Conservation (phyloP, 2,113 vertebrate genomes). For the Mirounga angustirostris region DNA sequence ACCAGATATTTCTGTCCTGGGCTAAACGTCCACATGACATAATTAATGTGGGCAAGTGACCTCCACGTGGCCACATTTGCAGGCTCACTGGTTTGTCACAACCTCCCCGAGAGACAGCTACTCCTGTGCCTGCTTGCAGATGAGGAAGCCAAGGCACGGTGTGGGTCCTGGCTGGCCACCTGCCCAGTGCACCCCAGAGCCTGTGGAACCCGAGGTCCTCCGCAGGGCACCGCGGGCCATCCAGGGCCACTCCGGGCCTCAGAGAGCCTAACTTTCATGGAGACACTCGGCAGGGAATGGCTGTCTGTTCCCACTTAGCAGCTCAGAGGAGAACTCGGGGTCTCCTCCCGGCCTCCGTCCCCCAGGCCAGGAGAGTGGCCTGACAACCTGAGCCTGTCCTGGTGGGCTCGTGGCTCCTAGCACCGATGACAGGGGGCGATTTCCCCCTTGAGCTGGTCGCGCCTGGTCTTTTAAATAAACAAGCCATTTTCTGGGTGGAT, state of each 20-base stretch:
- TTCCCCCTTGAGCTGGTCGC: neutral
- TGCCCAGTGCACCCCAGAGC: neutral
- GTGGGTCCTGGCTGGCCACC: neutral
- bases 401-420: neutral
- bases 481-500: rapidly evolving
- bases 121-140: neutral
- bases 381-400: neutral
- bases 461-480: neutral
- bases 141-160: neutral
- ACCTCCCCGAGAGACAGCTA: neutral
- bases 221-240: rapidly evolving
- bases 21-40: rapidly evolving
- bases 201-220: neutral
- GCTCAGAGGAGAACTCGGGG: neutral
- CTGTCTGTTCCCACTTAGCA: neutral
- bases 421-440: rapidly evolving
- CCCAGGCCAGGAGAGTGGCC: too few species aligned
- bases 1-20: neutral
- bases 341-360: too few species aligned
- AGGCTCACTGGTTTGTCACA: neutral
- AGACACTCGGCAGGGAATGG: neutral
- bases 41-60: neutral
- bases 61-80: too few species aligned
- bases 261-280: neutral
- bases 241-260: neutral